These are phyloP conservation scores for Bugulina stolonifera DNA, from an alignment of 2,888 invertebrate genomes.

Conservation along the genomic window DNA sequence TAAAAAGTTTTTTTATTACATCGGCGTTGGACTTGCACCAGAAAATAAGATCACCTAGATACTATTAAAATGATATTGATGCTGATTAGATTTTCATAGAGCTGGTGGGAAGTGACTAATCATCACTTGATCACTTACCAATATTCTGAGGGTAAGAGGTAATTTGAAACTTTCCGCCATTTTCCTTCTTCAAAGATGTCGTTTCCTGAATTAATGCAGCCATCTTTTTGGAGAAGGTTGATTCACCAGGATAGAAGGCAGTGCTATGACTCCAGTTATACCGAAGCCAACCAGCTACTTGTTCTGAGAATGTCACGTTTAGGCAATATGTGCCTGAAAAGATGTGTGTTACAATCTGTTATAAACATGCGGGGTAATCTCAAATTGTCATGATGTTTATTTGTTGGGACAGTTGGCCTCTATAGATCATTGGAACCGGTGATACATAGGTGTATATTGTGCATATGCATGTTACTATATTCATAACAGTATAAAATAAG, in stretches of 20 bases:
- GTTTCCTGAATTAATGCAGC: conserved; percentile 39
- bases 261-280: conserved; percentile 49
- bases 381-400: too few relatives aligned
- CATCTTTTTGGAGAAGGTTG: conserved; percentile 38
- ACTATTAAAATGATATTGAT: too few relatives aligned
- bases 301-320: conserved; percentile 41
- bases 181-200: conserved; percentile 38
- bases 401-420: too few relatives aligned
- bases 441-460: too few relatives aligned
- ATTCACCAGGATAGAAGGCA: conserved; percentile 48
- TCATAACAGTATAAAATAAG: too few relatives aligned
- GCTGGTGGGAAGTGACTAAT: background rate
- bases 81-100: background rate
- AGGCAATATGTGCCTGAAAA: conserved; percentile 43
- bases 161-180: conserved; percentile 49
- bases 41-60: too few relatives aligned
- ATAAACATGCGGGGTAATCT: too few relatives aligned
- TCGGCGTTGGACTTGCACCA: too few relatives aligned
- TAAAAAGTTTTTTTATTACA: too few relatives aligned
- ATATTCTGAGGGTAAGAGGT: conserved; percentile 44
- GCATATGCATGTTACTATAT: too few relatives aligned
- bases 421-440: too few relatives aligned
- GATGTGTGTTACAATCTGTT: too few relatives aligned
- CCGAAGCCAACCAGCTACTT: conserved; percentile 37
- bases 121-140: conserved; percentile 33